Base-by-base conservation (phyloP, 2,797 vertebrate genomes). In the Echeneis naucrates region DNA sequence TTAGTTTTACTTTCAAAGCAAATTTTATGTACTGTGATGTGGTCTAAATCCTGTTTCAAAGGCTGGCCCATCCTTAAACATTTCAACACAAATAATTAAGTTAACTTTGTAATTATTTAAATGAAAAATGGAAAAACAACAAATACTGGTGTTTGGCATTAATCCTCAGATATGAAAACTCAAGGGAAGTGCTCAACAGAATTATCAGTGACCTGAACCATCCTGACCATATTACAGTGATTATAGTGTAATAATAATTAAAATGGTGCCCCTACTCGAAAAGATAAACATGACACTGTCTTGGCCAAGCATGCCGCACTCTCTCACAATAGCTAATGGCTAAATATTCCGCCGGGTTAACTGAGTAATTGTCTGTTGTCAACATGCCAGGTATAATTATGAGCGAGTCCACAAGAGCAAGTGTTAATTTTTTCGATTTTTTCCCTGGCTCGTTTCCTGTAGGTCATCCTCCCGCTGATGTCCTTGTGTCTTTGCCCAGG, bases 351-450 rank as follows among this genome's bases (percentile, higher is more conserved):
- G 83, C 89, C 90, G 93, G 94, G 92, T 88, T 90, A 85, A 89
- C 82, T 91, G 89, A 90, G 87, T 94, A 95, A 96, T 95, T 93
- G 93, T 92, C 84, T 93, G 92, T 93, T 95, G 93, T 95, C 92
- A 85, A 93, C 91, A 94, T 85, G 93, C 87, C 93, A 94, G 85
- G 86, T 89, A 82, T 93, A 95, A 95, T 96, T 95, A 95, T 90
- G 90, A 93, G 88, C 37, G 85, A 86, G 67, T 91, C 74, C 82
- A 75, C 93, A 88, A 85, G 87, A 92, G 89, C 79, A 80, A 83
- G 86, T 85, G 82, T 79, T 94, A 94, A 95, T 93, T 93, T 87
- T 84, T 93, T 81, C 67, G 81, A 84, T 54, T 87, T 76, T 82
- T 92, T 71, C 55, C 2, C 19, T 44, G 24, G 40, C 24, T 44